Evolutionary conservation across 1,140 invertebrate genomes (phyloP).

Genomic region (Lordiphosa mommai): DNA sequence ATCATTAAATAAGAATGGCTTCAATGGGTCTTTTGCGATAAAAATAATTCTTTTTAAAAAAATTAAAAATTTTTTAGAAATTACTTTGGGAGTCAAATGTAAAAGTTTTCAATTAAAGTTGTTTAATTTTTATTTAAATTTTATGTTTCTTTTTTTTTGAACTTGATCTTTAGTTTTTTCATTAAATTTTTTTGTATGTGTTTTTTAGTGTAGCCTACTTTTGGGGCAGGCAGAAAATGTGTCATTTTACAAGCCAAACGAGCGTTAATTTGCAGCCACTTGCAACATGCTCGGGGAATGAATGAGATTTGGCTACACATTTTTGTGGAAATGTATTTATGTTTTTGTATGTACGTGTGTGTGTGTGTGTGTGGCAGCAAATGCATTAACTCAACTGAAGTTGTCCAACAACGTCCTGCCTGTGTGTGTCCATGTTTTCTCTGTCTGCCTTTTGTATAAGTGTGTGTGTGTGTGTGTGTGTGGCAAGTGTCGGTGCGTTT

Average conservation of each 20-base stretch:
- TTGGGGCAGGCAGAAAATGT: not conserved
- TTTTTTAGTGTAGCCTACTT: too few species aligned
- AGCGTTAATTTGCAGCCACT: constrained; percentile 24
- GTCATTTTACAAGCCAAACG: too few species aligned
- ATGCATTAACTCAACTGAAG: constrained; percentile 66
- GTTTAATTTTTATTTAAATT: too few species aligned
- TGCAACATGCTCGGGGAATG: constrained; percentile 7
- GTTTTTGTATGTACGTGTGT: not conserved
- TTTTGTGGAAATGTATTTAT: constrained; percentile 27
- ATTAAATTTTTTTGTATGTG: too few species aligned
- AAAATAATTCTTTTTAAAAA: too few species aligned
- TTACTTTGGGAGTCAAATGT: too few species aligned
- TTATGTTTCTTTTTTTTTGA: too few species aligned
- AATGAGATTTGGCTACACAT: not conserved
- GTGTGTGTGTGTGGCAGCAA: constrained; percentile 31
- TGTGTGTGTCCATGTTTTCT: constrained; percentile 13
- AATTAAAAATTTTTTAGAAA: too few species aligned
- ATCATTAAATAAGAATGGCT: too few species aligned
- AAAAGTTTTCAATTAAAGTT: too few species aligned
- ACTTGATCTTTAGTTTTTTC: too few species aligned
- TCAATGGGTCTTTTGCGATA: too few species aligned
- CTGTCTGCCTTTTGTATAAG: constrained; percentile 20
- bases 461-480: constrained; percentile 17
- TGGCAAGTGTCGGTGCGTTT: constrained; percentile 45
- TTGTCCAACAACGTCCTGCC: constrained; percentile 46